phyloP scores from a whole-genome alignment of 2,797 vertebrate species.

The Falco berigora region DNA sequence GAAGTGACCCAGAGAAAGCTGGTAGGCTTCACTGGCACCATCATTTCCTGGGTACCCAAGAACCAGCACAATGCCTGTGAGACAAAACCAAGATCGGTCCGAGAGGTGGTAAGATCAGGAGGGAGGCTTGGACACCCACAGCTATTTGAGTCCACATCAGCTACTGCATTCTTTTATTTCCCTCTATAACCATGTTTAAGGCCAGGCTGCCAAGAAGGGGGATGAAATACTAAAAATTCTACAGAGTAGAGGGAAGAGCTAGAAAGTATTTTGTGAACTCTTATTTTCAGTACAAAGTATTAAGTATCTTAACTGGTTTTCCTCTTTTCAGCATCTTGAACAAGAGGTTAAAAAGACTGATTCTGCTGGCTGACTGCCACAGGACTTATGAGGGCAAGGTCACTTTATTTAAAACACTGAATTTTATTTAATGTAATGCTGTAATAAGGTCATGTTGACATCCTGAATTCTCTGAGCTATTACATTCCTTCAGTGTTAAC shows the following conservation, averaged over 20 bases:
- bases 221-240: neutral
- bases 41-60: neutral
- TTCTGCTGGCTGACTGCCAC: neutral
- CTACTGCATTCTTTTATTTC: neutral
- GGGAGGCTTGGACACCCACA: neutral
- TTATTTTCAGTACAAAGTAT: neutral
- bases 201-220: neutral
- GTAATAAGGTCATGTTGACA: constrained; percentile 16
- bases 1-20: neutral
- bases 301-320: neutral
- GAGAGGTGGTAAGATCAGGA: neutral
- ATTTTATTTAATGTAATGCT: neutral
- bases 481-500: neutral
- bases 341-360: neutral
- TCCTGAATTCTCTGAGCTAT: neutral
- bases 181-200: neutral
- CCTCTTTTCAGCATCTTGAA: neutral
- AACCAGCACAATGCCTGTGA: neutral
- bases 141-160: neutral
- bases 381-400: neutral
- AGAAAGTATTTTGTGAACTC: neutral
- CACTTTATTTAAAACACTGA: neutral
- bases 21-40: neutral
- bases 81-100: neutral
- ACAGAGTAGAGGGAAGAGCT: neutral